Conservation (phyloP, 1,140 invertebrate genomes). For the Drosophila varians region DNA sequence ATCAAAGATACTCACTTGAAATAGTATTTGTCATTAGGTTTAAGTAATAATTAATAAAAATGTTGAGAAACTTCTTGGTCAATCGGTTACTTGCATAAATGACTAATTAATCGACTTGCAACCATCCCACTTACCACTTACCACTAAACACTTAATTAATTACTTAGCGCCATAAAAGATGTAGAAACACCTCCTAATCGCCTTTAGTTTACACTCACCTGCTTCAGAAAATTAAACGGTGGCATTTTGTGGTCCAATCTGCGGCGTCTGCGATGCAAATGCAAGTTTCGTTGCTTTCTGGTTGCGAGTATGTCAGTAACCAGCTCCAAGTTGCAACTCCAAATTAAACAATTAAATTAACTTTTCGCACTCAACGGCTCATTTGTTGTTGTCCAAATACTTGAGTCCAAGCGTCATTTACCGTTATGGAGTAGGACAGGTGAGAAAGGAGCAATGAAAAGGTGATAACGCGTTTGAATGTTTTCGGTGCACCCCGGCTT, state of each 20-base stretch:
- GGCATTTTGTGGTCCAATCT: conserved; percentile 64
- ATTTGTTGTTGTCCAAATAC: conserved; percentile 50
- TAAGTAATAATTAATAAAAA: not conserved
- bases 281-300: not conserved
- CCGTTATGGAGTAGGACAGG: conserved; percentile 21
- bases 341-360: conserved; percentile 64
- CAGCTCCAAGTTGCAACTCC: conserved; percentile 23
- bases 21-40: no score
- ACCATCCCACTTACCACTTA: conserved; percentile 19
- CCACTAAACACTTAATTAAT: conserved; percentile 25
- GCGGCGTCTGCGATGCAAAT: conserved; percentile 51
- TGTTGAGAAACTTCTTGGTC: conserved; percentile 4
- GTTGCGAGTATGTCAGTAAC: no score
- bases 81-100: conserved; percentile 7
- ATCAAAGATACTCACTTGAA: not conserved
- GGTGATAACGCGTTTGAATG: conserved; percentile 22
- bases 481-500: no score
- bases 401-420: no score
- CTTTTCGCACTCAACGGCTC: conserved; percentile 54
- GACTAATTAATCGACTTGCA: not conserved
- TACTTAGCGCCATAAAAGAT: conserved; percentile 21
- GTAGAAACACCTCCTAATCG: conserved; percentile 18
- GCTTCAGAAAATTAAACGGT: conserved; percentile 79
- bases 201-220: conserved; percentile 62
- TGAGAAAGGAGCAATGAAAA: conserved; percentile 2